Base-by-base conservation (phyloP, 2,113 vertebrate genomes). In the Hydropotes inermis region DNA sequence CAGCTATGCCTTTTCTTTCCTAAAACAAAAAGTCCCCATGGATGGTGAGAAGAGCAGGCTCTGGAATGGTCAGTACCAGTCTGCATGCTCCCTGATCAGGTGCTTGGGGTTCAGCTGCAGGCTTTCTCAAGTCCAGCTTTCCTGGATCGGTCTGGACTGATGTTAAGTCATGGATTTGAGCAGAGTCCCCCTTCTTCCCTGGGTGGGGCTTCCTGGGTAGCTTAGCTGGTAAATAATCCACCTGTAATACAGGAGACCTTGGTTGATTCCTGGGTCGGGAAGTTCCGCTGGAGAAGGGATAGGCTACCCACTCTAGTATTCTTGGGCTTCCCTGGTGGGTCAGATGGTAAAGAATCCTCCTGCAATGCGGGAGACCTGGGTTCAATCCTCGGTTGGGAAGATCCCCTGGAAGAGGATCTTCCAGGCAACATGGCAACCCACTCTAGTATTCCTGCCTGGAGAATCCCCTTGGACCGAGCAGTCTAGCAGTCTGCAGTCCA, bases 101-200 rank as follows among this genome's bases (percentile, higher is more conserved):
- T 3, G 23, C 28, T 14, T 7, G 1, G 4, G 21, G 2, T 67
- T 43, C 10, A 6, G 52, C 50, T 21, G 2, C 12, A 33, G 17
- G 25, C 27, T 54, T 55, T 11, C 70, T 3, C 23, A 45, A 12
- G 33, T 58, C 13, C 45, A 7, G 5, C 25, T 61, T 95, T 21
- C 15, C 7, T 0, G 7, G 1, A 28, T 28, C 8, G 3, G 21
- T n/a, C 10, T 55, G 3, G 5, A 9, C n/a, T 43, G 5, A 30
- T 1, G 2, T 8, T 8, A 39, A 89, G 15, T 21, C 28, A 21
- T 3, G 39, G 57, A 10, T 33, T 43, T 64, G 33, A n/a, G 43
- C 17, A 39, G 45, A 2, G 23, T 16, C 43, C 9, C 33, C 3
- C 5, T n/a, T 91, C n/a, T 57, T 9, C 28, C 28, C 78, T 33